These are phyloP conservation scores for Suricata suricatta DNA, from an alignment of 2,113 vertebrate genomes.

Conservation along the genomic window DNA sequence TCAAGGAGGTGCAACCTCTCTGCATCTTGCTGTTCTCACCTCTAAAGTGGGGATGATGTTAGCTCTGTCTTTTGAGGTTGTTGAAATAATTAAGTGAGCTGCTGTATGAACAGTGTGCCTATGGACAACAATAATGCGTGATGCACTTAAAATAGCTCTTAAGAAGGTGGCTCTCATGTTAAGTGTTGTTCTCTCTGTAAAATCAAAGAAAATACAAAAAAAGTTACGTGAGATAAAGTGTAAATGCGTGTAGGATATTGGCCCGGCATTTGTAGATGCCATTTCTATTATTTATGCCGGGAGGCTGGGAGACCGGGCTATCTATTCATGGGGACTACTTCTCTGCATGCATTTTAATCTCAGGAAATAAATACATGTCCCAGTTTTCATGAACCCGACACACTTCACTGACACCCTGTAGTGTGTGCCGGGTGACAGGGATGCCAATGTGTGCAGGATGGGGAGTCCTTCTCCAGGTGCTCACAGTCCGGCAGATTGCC, in stretches of 20 bases:
- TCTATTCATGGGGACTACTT: neutral
- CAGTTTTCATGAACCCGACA: neutral
- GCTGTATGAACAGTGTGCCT: accelerated
- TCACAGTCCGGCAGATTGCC: accelerated
- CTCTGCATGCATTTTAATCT: neutral
- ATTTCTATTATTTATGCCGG: neutral
- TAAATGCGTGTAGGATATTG: too few relatives aligned
- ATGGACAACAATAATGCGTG: accelerated
- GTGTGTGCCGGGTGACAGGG: neutral
- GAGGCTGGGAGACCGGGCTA: accelerated
- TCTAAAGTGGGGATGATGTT: neutral
- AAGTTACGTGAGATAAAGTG: neutral
- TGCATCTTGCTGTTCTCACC: accelerated
- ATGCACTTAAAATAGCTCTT: neutral
- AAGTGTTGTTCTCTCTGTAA: neutral
- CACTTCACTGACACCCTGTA: accelerated
- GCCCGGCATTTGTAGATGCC: neutral
- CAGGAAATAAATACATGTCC: neutral
- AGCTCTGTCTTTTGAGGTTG: neutral
- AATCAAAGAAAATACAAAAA: neutral
- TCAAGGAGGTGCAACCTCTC: neutral
- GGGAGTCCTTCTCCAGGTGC: accelerated
- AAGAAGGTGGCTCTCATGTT: neutral
- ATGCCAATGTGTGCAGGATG: accelerated
- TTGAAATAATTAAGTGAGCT: neutral